phyloP scores from a whole-genome alignment of 2,888 invertebrate genomes.

The Phortica magna region DNA sequence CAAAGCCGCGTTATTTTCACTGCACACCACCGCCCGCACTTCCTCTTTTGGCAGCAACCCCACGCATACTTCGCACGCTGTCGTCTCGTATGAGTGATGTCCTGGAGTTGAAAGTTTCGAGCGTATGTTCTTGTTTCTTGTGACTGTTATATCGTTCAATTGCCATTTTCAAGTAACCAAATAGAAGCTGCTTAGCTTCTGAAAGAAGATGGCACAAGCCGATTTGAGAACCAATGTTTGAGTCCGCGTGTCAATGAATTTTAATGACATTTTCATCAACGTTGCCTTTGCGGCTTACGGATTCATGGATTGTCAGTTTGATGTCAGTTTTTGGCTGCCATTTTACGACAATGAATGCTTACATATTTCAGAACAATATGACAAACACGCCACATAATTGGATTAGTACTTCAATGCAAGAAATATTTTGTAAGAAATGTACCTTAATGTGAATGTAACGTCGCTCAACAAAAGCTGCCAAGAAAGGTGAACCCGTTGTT shows the following conservation, averaged over 20 bases:
- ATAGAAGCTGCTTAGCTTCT: neutral
- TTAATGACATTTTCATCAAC: slow-evolving; percentile 51
- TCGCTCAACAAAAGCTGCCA: too few species aligned
- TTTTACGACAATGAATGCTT: neutral
- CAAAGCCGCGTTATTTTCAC: slow-evolving; percentile 1
- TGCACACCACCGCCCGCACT: neutral
- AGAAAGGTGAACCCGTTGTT: too few species aligned
- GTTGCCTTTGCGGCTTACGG: neutral
- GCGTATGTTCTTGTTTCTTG: neutral
- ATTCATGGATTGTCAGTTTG: neutral
- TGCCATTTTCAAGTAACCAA: neutral
- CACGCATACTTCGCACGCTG: neutral
- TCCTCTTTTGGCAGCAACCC: neutral
- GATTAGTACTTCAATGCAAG: too few species aligned
- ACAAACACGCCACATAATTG: too few species aligned
- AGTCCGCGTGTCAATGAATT: slow-evolving; percentile 58
- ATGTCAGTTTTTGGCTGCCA: neutral
- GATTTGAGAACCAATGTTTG: slow-evolving; percentile 33
- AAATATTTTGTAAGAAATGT: too few species aligned
- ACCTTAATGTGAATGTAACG: too few species aligned
- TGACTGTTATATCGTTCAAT: neutral
- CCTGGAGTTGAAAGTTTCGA: slow-evolving; percentile 1
- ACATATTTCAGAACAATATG: too few species aligned
- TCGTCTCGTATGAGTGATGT: slow-evolving; percentile 20
- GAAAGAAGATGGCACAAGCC: slow-evolving; percentile 9